phyloP scores from a whole-genome alignment of 2,113 vertebrate species.

The Clarias batrachus region DNA sequence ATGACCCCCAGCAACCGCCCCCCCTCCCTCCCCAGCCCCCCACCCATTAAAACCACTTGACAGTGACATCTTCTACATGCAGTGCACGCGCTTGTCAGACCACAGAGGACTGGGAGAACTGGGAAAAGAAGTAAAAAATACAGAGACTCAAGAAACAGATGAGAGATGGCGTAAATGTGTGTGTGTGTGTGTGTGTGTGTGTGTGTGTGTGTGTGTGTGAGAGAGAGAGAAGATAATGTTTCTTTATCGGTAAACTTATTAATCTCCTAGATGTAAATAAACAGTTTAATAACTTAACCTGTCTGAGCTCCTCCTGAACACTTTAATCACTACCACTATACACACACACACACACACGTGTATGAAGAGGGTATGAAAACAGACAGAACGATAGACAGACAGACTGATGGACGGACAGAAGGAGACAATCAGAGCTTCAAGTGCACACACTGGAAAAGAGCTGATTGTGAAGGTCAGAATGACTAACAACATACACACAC shows the following conservation, averaged over 20 bases:
- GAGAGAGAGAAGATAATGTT: neutral
- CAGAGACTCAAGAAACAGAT: neutral
- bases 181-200: neutral
- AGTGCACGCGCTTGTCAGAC: neutral
- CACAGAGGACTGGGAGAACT: neutral
- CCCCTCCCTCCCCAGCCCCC: too few relatives aligned
- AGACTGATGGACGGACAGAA: neutral
- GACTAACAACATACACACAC: neutral
- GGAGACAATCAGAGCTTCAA: neutral
- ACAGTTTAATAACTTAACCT: neutral
- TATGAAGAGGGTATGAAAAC: neutral
- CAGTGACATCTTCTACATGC: neutral
- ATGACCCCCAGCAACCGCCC: too few relatives aligned
- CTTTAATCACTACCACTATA: neutral
- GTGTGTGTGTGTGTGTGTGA: too few relatives aligned
- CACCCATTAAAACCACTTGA: neutral
- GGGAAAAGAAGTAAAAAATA: neutral
- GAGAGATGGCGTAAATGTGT: neutral
- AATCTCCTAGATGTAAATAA: neutral
- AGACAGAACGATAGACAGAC: neutral
- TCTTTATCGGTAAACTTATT: neutral
- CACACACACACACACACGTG: neutral
- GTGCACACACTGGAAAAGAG: neutral
- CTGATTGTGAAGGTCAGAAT: neutral
- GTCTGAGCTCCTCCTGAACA: neutral